phyloP scores from a whole-genome alignment of 2,888 invertebrate genomes.

The Cephus pygmeus region DNA sequence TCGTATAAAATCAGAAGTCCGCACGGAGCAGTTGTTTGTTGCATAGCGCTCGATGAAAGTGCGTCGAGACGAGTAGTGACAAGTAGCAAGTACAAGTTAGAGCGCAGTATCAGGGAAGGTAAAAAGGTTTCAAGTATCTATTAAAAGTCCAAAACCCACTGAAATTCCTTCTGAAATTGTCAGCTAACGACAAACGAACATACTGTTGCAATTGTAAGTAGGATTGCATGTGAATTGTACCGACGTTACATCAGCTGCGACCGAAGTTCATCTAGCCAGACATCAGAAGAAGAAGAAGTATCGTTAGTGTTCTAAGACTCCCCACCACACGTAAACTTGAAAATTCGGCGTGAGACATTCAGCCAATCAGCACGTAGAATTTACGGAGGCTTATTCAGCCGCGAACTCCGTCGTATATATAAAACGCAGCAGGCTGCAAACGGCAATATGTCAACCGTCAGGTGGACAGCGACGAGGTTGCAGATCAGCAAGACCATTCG shows the following conservation, averaged over 20 bases:
- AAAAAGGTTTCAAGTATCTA: too few species aligned
- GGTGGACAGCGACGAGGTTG: slow-evolving; percentile 47
- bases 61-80: too few species aligned
- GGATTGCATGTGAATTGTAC: background rate
- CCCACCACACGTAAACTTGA: background rate
- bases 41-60: too few species aligned
- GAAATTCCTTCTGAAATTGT: too few species aligned
- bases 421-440: slow-evolving; percentile 22
- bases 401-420: slow-evolving; percentile 20
- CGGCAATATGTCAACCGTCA: slow-evolving; percentile 45
- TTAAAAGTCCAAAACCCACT: too few species aligned
- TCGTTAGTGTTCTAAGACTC: background rate
- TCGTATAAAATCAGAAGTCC: too few species aligned
- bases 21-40: too few species aligned
- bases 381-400: slow-evolving; percentile 17
- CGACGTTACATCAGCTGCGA: background rate
- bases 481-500: background rate
- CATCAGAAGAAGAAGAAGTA: too few species aligned
- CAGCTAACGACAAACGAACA: too few species aligned
- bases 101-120: too few species aligned
- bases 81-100: too few species aligned
- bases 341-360: slow-evolving; percentile 9
- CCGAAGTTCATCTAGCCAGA: background rate
- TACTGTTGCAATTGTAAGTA: too few species aligned
- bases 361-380: slow-evolving; percentile 16